Base-by-base conservation (phyloP, 2,113 vertebrate species). In the Dasyornis broadbenti region DNA sequence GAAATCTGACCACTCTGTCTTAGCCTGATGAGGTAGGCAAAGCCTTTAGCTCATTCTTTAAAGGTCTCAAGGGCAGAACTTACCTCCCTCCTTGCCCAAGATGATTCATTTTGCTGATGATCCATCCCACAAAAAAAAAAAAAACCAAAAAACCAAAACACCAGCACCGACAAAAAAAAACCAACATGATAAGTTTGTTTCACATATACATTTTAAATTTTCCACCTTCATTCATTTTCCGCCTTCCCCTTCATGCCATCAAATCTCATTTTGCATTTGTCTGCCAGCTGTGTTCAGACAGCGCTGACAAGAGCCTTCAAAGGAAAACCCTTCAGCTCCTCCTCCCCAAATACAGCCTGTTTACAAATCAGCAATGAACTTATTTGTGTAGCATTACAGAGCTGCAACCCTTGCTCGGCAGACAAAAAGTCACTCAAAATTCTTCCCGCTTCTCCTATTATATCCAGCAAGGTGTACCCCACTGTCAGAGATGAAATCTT, bases 401-500 rank as follows among this genome's bases (percentile, higher is more conserved):
- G 50, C 54, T 52, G 47, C 40, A 70, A 60, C 77, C 31, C 45
- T 69, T 40, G n/a, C 69, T 33, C 40, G 30, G 61, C 45, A 79
- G 81, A 69, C 82, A 72, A 82, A 90, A 93, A 96, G 68, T 77
- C 85, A 78, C 68, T 92, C 90, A 73, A 1, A 82, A 83, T 94
- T 94, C 94, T 89, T 20, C 64, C 79, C 1, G 1, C 59, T 90
- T 30, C 82, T 52, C 6, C 2, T 72, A 82, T 87, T 56, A 68
- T 60, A 91, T 39, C 87, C 63, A 90, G 47, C 82, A 95, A 95
- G 85, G 91, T 91, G 85, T 54, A 65, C 59, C 68, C 75, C 82
- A 84, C 91, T 91, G 93, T 95, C 94, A 90, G 73, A 94, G 78
- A 61, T 80, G 87, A 95, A 91, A 87, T 69, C 89, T 92, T 64